Evolutionary conservation across 2,113 vertebrate species (phyloP).

Genomic region (Ovibos moschatus): DNA sequence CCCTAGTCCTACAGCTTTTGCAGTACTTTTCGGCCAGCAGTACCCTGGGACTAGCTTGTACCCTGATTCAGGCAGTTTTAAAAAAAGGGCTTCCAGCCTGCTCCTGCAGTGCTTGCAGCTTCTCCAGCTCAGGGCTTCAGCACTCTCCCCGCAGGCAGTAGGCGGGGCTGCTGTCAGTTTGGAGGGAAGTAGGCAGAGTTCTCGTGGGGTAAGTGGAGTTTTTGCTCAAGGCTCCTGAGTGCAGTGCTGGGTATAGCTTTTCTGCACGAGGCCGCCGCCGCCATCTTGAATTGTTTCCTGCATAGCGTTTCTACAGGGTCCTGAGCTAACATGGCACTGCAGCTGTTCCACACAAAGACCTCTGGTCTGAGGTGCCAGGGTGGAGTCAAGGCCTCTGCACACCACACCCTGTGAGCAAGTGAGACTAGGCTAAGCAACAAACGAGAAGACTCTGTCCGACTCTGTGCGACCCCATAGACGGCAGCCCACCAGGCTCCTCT

Average conservation of each 20-base stretch:
- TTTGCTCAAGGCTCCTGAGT: background rate
- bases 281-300: background rate
- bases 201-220: background rate
- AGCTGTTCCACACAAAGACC: too few species aligned
- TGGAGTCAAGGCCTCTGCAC: background rate
- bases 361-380: background rate
- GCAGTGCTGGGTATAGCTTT: fast-evolving
- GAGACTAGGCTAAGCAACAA: background rate
- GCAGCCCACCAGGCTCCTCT: background rate
- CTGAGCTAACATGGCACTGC: background rate
- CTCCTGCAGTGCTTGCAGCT: too few species aligned
- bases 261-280: too few species aligned
- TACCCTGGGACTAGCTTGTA: background rate
- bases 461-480: background rate
- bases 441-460: background rate
- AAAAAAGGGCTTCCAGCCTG: background rate
- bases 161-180: background rate
- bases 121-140: background rate
- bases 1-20: fast-evolving
- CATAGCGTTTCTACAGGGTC: fast-evolving
- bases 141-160: background rate
- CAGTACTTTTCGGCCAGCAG: fast-evolving
- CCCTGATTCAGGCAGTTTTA: fast-evolving
- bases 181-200: background rate
- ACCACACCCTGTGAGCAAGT: background rate